These are phyloP conservation scores for Machimus atricapillus DNA, from an alignment of 2,888 invertebrate genomes.

Conservation along the genomic window DNA sequence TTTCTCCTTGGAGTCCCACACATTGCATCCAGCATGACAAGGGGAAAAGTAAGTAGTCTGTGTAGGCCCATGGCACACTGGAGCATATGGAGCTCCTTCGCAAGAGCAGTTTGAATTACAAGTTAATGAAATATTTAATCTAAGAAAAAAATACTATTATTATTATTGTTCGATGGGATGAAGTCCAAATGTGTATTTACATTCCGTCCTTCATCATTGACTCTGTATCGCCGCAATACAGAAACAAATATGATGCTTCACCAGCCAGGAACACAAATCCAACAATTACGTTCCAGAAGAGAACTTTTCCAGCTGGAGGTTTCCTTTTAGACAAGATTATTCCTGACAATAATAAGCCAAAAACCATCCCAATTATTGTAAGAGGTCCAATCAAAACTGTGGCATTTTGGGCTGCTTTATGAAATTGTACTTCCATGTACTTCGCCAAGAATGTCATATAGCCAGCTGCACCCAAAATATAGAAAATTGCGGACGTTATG, in stretches of 20 bases:
- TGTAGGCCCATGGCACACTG: constrained; percentile 68
- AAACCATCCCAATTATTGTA: constrained; percentile 67
- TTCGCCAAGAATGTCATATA: constrained; percentile 77
- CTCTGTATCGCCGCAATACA: constrained; percentile 64
- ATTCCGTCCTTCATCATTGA: constrained; percentile 52
- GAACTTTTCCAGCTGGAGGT: constrained; percentile 66
- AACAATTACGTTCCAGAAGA: constrained; percentile 70
- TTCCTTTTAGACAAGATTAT: constrained; percentile 68
- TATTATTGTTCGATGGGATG: not conserved
- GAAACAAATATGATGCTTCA: constrained; percentile 65
- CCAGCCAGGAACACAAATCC: constrained; percentile 66
- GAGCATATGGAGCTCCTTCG: constrained; percentile 67
- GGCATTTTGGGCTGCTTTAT: constrained; percentile 70
- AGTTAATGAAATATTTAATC: constrained; percentile 64
- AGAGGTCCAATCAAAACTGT: constrained; percentile 72
- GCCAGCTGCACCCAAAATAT: constrained; percentile 69
- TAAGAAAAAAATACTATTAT: constrained; percentile 50
- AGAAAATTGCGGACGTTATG: constrained; percentile 71
- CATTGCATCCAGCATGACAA: constrained; percentile 75
- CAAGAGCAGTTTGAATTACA: constrained; percentile 72
- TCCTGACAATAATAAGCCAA: constrained; percentile 69
- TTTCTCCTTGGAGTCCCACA: constrained; percentile 54
- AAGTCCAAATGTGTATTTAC: constrained; percentile 46
- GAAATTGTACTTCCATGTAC: constrained; percentile 78
- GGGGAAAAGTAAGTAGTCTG: constrained; percentile 73